A percentile compares a stretch with the other conserved stretches of the same genome.
These are phyloP conservation scores for Coremacera marginata DNA, from an alignment of 2,888 invertebrate genomes.

Conservation along the genomic window DNA sequence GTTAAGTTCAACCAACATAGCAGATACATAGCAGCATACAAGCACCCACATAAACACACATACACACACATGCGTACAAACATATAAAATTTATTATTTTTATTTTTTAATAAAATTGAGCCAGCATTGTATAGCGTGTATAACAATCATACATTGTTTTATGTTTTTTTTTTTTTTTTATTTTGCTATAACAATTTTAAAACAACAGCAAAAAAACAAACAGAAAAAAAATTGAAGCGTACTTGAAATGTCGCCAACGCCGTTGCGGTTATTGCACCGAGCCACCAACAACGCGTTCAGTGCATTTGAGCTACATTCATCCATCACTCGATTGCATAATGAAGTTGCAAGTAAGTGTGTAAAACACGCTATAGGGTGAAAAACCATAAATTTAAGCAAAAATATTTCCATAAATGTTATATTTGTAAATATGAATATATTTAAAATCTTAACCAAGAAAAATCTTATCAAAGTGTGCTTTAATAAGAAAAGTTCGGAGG, in stretches of 20 bases:
- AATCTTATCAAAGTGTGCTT: no score
- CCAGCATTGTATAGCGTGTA: background rate
- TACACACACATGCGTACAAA: background rate
- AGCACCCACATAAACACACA: background rate
- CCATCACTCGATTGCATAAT: conserved; percentile 7
- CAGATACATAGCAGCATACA: background rate
- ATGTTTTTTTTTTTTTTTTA: no score
- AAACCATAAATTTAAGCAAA: background rate
- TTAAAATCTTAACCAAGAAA: background rate
- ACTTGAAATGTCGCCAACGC: conserved; percentile 35
- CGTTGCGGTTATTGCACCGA: conserved; percentile 29
- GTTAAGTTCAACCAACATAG: conserved; percentile 26
- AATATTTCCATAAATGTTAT: background rate
- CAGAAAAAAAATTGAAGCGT: background rate
- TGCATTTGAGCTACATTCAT: background rate
- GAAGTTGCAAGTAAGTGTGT: background rate
- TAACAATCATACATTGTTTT: background rate
- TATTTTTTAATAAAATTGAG: background rate
- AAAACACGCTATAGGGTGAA: background rate
- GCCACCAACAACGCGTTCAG: conserved; percentile 3
- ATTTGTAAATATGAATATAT: background rate
- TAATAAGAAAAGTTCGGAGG: no score
- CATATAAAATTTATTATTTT: no score
- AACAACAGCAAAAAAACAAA: conserved; percentile 17
- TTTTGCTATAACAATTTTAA: background rate